Evolutionary conservation across 2,888 invertebrate genomes (phyloP).

Genomic region (Hylaea fasciaria): DNA sequence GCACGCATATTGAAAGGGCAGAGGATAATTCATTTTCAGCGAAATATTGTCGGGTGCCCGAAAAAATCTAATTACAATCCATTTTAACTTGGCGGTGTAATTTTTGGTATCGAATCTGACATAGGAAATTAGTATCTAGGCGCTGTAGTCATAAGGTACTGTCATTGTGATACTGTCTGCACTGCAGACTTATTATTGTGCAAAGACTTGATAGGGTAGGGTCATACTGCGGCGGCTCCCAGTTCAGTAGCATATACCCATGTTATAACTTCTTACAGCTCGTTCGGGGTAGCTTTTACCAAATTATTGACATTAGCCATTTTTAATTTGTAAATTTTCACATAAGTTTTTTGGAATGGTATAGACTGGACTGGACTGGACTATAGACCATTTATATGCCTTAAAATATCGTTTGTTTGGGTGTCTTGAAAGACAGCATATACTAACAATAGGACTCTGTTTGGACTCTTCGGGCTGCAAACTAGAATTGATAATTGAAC

Average conservation of each 20-base stretch:
- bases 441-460: too few species aligned
- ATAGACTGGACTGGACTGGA: too few species aligned
- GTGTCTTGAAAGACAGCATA: too few species aligned
- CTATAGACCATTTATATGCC: too few species aligned
- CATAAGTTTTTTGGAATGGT: too few species aligned
- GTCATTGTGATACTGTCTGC: too few species aligned
- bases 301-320: background rate
- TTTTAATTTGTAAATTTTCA: background rate
- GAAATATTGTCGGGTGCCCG: constrained; percentile 64
- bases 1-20: constrained; percentile 60
- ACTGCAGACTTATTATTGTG: constrained; percentile 6
- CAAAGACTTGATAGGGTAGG: background rate
- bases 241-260: background rate
- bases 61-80: constrained; percentile 59
- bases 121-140: constrained; percentile 13
- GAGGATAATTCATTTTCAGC: constrained; percentile 70
- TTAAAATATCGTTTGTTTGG: too few species aligned
- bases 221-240: background rate
- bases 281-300: background rate
- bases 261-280: background rate
- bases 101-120: constrained; percentile 4
- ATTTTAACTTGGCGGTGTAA: constrained; percentile 30
- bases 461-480: too few species aligned
- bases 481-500: too few species aligned
- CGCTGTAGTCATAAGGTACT: constrained; percentile 1